A percentile compares a stretch with the other conserved stretches of the same genome.
Evolutionary conservation across 2,113 vertebrate genomes (phyloP).

Genomic region (Arothron firmamentum): DNA sequence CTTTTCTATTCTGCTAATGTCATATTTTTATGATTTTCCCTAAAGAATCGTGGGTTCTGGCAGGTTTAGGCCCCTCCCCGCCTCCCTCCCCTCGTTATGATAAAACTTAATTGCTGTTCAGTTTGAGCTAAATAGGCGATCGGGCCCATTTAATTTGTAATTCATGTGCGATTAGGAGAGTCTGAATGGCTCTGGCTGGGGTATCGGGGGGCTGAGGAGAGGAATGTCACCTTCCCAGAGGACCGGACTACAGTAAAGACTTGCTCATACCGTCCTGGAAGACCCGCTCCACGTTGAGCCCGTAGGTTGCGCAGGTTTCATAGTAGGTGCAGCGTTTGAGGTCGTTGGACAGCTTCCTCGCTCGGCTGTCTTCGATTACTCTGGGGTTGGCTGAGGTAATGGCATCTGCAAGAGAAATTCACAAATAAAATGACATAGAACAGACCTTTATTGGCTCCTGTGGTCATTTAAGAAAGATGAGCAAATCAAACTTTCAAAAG

Average conservation of each 20-base stretch:
- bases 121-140: conserved; percentile 53
- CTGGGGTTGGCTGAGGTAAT: conserved; percentile 91
- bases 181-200: conserved; percentile 28
- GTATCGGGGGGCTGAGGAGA: neutral
- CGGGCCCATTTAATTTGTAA: conserved; percentile 66
- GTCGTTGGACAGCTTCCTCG: conserved; percentile 90
- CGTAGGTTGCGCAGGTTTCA: conserved; percentile 95
- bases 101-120: conserved; percentile 61
- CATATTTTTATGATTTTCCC: neutral
- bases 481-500: no score
- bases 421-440: neutral
- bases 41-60: no score
- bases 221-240: conserved; percentile 68
- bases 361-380: conserved; percentile 89
- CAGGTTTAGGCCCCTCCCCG: neutral
- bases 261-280: conserved; percentile 89
- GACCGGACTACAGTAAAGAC: conserved; percentile 16
- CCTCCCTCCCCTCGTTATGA: conserved; percentile 24
- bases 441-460: neutral
- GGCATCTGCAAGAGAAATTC: conserved; percentile 75
- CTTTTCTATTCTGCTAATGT: conserved; percentile 26
- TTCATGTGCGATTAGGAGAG: conserved; percentile 66
- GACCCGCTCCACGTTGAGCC: conserved; percentile 95
- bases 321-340: conserved; percentile 98
- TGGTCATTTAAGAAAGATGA: neutral